Evolutionary conservation across 2,888 invertebrate species (phyloP).

Genomic region (Pammene fasciana): DNA sequence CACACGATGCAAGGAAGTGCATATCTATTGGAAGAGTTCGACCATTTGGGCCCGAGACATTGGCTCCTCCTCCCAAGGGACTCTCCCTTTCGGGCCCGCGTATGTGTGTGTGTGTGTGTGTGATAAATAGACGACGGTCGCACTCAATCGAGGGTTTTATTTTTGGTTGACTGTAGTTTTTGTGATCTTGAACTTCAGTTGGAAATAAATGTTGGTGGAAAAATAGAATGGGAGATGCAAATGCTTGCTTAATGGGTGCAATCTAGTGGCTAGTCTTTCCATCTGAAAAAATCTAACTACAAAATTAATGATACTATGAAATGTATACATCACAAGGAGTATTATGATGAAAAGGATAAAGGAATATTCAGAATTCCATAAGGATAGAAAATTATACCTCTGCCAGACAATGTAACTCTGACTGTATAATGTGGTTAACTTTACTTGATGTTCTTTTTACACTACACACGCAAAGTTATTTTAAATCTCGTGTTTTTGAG

Average conservation of each 20-base stretch:
- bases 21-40: conserved; percentile 76
- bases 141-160: conserved; percentile 61
- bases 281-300: no score
- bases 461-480: no score
- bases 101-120: conserved; percentile 57
- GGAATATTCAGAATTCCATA: no score
- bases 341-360: no score
- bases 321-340: no score
- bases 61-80: conserved; percentile 82
- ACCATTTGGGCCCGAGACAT: conserved; percentile 78
- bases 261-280: no score
- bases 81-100: conserved; percentile 74
- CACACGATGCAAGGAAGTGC: conserved; percentile 78
- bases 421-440: no score
- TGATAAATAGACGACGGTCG: conserved; percentile 55
- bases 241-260: background rate
- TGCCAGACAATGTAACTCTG: no score
- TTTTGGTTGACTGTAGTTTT: conserved; percentile 62
- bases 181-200: conserved; percentile 67
- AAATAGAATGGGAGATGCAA: conserved; percentile 11
- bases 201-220: conserved; percentile 17
- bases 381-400: no score
- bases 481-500: no score
- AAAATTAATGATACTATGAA: no score
- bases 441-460: no score